These are phyloP conservation scores for Nasonia longicornis DNA, from an alignment of 1,140 invertebrate species.

Conservation along the genomic window DNA sequence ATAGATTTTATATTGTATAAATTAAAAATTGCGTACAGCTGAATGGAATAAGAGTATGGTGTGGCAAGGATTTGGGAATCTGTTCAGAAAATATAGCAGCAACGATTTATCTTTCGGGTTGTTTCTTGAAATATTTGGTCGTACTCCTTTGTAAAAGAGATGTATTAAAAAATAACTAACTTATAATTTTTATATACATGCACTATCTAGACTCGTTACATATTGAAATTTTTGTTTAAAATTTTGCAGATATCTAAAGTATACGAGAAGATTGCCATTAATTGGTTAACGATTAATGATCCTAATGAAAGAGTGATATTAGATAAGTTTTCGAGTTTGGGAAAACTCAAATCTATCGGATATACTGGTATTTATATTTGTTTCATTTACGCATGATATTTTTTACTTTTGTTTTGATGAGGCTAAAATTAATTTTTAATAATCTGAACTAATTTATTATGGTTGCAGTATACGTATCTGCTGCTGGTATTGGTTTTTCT, in stretches of 20 bases:
- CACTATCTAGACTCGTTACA: too few relatives aligned
- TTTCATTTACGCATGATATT: not conserved
- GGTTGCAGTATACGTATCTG: not conserved
- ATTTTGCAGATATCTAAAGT: not conserved
- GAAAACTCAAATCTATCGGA: not conserved
- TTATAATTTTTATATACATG: not conserved
- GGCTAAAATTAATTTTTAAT: too few relatives aligned
- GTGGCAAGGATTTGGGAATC: conserved; percentile 5
- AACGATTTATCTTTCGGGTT: not conserved
- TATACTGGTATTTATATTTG: conserved; percentile 8
- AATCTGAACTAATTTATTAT: not conserved
- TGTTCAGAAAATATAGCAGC: conserved; percentile 14
- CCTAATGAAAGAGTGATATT: not conserved
- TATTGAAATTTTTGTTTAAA: not conserved
- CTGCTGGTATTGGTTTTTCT: not conserved
- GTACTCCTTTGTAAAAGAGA: not conserved
- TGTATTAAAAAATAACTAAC: not conserved
- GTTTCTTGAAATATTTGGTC: not conserved
- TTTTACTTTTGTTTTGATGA: not conserved
- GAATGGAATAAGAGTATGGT: conserved; percentile 14
- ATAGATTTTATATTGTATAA: too few relatives aligned
- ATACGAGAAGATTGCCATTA: not conserved
- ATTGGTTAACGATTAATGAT: not conserved
- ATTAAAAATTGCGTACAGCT: not conserved
- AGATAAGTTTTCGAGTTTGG: not conserved